These are phyloP conservation scores for Lagothrix lagotricha DNA, from an alignment of 2,797 vertebrate species.

Conservation along the genomic window DNA sequence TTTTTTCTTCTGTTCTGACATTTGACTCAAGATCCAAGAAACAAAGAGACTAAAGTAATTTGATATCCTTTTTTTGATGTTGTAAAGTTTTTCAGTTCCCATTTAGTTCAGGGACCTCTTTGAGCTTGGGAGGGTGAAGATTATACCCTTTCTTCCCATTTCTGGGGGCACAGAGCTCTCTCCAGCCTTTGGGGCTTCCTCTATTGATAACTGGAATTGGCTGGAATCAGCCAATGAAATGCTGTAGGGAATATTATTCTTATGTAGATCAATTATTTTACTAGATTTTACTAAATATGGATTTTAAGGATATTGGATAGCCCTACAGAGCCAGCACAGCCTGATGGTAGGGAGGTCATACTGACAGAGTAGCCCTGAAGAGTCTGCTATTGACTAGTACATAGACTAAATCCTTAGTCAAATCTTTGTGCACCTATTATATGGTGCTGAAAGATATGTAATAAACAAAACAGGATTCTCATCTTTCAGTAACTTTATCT, in stretches of 20 bases:
- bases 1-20: neutral
- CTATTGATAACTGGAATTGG: neutral
- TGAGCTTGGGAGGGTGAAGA: neutral
- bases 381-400: neutral
- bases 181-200: neutral
- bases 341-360: accelerated
- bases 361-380: neutral
- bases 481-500: neutral
- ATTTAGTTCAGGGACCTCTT: neutral
- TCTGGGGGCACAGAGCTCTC: neutral
- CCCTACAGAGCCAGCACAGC: neutral
- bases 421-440: neutral
- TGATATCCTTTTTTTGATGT: neutral
- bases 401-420: neutral
- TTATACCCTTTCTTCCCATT: neutral
- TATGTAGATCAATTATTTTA: neutral
- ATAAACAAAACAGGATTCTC: neutral
- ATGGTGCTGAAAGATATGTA: neutral
- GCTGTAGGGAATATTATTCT: neutral
- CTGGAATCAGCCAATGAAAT: neutral
- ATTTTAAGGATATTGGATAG: neutral
- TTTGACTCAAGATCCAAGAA: neutral
- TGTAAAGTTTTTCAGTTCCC: neutral
- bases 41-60: neutral
- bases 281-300: neutral